Evolutionary conservation across 1,140 invertebrate genomes (phyloP), one percentile per base, ranked within the genome.

Genomic region (Coboldia fuscipes): DNA sequence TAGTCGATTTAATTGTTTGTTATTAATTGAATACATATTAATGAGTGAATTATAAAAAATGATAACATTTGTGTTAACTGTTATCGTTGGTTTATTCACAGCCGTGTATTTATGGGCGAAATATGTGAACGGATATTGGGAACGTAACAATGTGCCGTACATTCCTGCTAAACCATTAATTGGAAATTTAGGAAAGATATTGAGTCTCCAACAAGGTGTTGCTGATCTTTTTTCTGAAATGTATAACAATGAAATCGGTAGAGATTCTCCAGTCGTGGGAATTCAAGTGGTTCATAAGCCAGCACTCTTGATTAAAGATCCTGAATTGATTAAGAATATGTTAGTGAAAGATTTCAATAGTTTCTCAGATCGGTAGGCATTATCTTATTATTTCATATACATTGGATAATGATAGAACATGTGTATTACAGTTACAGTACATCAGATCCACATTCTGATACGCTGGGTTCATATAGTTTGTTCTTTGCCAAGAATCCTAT

Each of bases 291-390:
- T 48, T n/a, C 30, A 45, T 19, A 33, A 42, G 16, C 62, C 58
- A 0, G 39, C 47, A 3, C 42, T 67, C 19, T 48, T 68, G 1
- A 45, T 65, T 10, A 52, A 58, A 3, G 63, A 68, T 42, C 54
- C 55, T 3, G 56, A 63, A 15, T 39, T 63, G 2, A 46, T 63
- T 4, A 59, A 58, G 35, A 36, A 43, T 20, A 50, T 66, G 15
- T 28, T 60, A 1, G 41, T 62, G 2, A 55, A 56, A 35, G 54
- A 55, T 37, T 57, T 53, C 36, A 39, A 42, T 8, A 29, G 41
- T 34, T 58, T 56, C 34, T 21, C 37, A 19, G 37, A 42, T 18
- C 20, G 21, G 8, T 4, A 10, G 4, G 20, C 14, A 34, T 9
- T 7, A 9, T 35, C 23, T 30, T 30, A n/a, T 30, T 30, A 10